Percentiles rank a stretch among this genome's conserved stretches.
Conservation (phyloP, 2,797 vertebrate genomes). For the Mormyrus hasselquistii region DNA sequence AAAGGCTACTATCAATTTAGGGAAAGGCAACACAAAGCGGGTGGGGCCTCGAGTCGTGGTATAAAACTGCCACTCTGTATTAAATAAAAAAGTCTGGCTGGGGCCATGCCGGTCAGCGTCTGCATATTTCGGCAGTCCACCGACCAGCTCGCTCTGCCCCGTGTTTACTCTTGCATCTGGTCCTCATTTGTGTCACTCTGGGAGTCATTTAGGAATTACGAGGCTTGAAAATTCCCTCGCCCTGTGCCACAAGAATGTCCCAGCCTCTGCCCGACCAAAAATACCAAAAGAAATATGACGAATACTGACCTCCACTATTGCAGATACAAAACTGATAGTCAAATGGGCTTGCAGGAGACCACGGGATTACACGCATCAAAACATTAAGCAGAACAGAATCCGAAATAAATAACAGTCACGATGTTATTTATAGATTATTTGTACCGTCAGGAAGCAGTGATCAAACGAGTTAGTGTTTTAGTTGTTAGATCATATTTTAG, state of each 20-base stretch:
- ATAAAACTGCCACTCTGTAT: neutral
- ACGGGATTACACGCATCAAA: neutral
- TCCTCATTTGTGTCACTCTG: slow-evolving; percentile 7
- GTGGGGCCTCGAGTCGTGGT: neutral
- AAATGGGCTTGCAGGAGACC: neutral
- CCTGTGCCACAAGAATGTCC: neutral
- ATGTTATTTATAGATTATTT: neutral
- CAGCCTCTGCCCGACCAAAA: neutral
- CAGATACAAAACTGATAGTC: neutral
- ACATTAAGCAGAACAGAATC: neutral
- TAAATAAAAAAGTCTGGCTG: neutral
- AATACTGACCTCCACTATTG: neutral
- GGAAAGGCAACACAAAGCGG: neutral
- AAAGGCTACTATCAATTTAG: neutral
- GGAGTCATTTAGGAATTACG: neutral
- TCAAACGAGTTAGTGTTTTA: neutral
- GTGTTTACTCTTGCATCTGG: neutral
- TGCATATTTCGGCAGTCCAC: neutral
- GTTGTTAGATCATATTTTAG: neutral
- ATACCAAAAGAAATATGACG: neutral
- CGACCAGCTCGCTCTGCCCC: neutral
- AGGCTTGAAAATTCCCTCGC: neutral
- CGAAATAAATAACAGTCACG: neutral
- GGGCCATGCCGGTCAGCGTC: neutral
- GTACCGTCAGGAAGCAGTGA: neutral